A percentile compares a stretch with the other conserved stretches of the same genome.
Conservation (phyloP, 2,888 invertebrate genomes). For the Aleiodes alternator region DNA sequence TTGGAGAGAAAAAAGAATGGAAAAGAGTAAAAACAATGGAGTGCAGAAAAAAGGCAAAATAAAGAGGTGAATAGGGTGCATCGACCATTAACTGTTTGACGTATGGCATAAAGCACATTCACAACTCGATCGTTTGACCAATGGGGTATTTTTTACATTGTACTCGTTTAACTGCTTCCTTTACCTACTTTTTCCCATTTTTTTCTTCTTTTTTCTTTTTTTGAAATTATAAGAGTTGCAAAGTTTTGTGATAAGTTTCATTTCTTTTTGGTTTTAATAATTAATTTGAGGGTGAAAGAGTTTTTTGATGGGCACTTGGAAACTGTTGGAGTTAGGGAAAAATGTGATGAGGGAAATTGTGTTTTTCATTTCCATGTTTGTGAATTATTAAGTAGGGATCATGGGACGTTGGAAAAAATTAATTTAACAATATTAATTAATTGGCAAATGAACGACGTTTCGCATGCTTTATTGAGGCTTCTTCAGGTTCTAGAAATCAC, state of each 20-base stretch:
- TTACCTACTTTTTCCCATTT: constrained; percentile 10
- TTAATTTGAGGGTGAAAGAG: too few species aligned
- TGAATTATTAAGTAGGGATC: too few species aligned
- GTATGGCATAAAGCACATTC: constrained; percentile 35
- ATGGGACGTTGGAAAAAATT: too few species aligned
- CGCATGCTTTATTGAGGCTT: too few species aligned
- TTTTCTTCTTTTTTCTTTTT: not conserved
- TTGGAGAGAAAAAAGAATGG: constrained; percentile 3
- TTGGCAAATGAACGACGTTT: too few species aligned
- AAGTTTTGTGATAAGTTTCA: not conserved
- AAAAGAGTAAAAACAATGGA: not conserved
- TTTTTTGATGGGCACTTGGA: too few species aligned
- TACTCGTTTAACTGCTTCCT: constrained; percentile 18
- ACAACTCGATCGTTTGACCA: constrained; percentile 36
- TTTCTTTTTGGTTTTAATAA: too few species aligned
- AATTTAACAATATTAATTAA: too few species aligned
- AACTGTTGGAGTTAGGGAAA: too few species aligned
- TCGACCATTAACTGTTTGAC: constrained; percentile 43
- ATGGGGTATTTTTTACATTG: not conserved
- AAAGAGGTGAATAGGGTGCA: constrained; percentile 16
- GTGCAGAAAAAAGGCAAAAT: not conserved
- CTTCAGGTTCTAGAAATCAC: too few species aligned
- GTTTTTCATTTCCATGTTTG: too few species aligned
- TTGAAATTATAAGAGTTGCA: not conserved
- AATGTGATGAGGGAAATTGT: too few species aligned